Percentiles rank a stretch among this genome's conserved stretches.
Conservation (phyloP, 1,140 invertebrate species). For the Diorhabda sublineata region DNA sequence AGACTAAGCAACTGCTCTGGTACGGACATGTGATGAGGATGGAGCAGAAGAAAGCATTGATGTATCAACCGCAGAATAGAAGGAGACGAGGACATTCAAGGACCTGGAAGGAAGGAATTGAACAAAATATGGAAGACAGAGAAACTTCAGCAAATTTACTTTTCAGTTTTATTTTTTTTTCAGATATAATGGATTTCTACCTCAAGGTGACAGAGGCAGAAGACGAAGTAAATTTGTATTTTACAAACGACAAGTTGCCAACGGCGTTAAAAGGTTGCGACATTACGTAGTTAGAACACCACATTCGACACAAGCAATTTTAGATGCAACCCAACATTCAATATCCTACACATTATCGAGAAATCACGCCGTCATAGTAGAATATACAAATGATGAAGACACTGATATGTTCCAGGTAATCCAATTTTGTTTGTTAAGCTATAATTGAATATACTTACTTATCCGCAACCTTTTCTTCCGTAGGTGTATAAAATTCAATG, state of each 20-base stretch:
- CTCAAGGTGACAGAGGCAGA: constrained; percentile 86
- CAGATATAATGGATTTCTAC: constrained; percentile 94
- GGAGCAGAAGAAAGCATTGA: too few species aligned
- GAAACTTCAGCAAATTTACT: too few species aligned
- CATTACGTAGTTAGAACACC: constrained; percentile 94
- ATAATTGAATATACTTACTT: not conserved
- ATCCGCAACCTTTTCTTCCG: not conserved
- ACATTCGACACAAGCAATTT: constrained; percentile 83
- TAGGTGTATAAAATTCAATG: not conserved
- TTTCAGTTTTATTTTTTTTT: constrained; percentile 30
- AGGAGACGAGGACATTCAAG: too few species aligned
- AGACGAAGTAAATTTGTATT: constrained; percentile 92
- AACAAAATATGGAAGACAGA: too few species aligned
- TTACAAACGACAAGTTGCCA: constrained; percentile 75
- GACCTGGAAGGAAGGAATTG: too few species aligned
- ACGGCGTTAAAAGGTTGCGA: constrained; percentile 90
- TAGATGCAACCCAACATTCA: constrained; percentile 87
- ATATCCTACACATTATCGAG: constrained; percentile 95
- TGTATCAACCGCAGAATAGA: too few species aligned
- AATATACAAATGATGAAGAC: constrained; percentile 90
- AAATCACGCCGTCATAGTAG: constrained; percentile 95
- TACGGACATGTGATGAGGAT: too few species aligned
- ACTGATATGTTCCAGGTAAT: constrained; percentile 98
- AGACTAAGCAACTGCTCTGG: too few species aligned
- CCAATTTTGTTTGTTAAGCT: constrained; percentile 22